Percentiles rank a stretch among this genome's conserved stretches.
Conservation (phyloP, 1,140 invertebrate genomes). For the Magallana gigas region DNA sequence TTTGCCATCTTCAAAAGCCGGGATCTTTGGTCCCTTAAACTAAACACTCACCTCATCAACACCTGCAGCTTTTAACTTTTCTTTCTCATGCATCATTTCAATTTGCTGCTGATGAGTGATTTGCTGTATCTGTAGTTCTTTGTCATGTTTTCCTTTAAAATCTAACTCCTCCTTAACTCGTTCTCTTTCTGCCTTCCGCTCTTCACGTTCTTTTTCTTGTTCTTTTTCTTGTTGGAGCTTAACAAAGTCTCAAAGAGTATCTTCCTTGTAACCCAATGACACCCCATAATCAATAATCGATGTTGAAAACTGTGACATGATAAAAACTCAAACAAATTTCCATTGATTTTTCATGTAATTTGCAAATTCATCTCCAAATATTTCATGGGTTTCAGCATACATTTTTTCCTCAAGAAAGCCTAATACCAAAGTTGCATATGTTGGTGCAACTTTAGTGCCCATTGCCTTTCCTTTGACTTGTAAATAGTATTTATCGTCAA, state of each 20-base stretch:
- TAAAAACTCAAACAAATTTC: too few species aligned
- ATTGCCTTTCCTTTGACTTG: too few species aligned
- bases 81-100: not conserved
- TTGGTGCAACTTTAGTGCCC: too few species aligned
- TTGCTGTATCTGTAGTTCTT: not conserved
- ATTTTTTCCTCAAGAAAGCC: too few species aligned
- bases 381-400: too few species aligned
- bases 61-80: not conserved
- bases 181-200: not conserved
- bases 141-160: not conserved
- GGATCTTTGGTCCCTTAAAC: constrained; percentile 39
- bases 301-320: not conserved
- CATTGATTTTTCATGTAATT: too few species aligned
- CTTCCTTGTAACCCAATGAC: constrained; percentile 1
- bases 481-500: too few species aligned
- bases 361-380: too few species aligned
- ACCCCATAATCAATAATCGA: not conserved
- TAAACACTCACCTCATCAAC: not conserved
- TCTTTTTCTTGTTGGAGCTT: not conserved
- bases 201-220: too few species aligned
- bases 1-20: constrained; percentile 49
- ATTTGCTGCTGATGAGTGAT: not conserved
- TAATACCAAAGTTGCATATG: too few species aligned
- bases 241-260: not conserved
- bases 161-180: not conserved